These are phyloP conservation scores for Candidula unifasciata DNA, from an alignment of 2,888 invertebrate species.

Conservation along the genomic window DNA sequence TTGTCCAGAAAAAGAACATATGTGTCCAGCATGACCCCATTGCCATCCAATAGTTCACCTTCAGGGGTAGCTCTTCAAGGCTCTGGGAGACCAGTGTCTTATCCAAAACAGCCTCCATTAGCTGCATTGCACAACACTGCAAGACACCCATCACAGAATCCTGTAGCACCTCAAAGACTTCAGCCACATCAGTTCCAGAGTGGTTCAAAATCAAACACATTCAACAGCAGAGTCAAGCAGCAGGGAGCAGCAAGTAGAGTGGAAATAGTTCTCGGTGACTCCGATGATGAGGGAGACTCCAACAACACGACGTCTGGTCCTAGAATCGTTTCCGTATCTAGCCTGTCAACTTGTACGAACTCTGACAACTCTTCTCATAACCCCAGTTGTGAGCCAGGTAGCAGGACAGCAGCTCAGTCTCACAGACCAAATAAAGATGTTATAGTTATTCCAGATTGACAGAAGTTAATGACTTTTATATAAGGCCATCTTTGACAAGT, in stretches of 20 bases:
- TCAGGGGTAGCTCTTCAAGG: neutral
- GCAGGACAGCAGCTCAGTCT: neutral
- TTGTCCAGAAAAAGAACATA: neutral
- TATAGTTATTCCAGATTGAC: constrained; percentile 39
- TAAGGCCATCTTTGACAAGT: too few species aligned
- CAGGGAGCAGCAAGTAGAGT: neutral
- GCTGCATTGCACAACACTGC: neutral
- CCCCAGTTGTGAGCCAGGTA: neutral
- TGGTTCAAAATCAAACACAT: neutral
- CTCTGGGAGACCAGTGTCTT: neutral
- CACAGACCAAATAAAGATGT: constrained; percentile 24
- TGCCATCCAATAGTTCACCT: neutral
- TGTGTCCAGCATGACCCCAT: neutral
- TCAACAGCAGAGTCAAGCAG: neutral
- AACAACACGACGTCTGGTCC: neutral
- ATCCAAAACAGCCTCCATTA: constrained; percentile 2
- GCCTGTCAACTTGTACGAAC: neutral
- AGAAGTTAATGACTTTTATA: too few species aligned
- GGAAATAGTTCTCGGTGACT: constrained; percentile 39
- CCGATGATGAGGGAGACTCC: neutral
- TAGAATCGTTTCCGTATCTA: constrained; percentile 37
- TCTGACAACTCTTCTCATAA: neutral
- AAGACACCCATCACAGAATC: neutral
- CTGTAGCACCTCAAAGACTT: neutral
- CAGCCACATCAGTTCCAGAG: neutral